Base-by-base conservation (phyloP, 2,113 vertebrate species). In the Copsychus sechellarum region DNA sequence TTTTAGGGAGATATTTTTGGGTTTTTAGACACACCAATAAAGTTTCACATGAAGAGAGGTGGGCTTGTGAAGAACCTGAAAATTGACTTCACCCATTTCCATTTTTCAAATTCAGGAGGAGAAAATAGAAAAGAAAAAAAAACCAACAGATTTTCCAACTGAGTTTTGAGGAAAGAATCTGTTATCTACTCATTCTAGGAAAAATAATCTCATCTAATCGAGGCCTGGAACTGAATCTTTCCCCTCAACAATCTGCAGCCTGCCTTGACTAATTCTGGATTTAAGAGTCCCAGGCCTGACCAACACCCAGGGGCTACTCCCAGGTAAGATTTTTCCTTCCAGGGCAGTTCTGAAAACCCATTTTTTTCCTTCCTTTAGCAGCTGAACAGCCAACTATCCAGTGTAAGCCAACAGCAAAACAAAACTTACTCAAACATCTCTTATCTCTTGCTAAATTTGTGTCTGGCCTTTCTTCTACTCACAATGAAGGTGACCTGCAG, bases 111-210 rank as follows among this genome's bases (percentile, higher is more conserved):
- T 3, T 5, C 34, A 79, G 23, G 12, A 48, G 47, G 47, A 48
- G 47, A 48, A 48, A 48, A 48, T 13, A 48, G 17, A 43, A 16
- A 38, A 38, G 8, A 38, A 5, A 47, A 23, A 67, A 36, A 42
- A n/a, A 8, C 0, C 12, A 45, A 45, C 20, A 22, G 5, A 31
- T 48, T 48, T 4, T 6, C 7, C 21, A 11, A 7, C 17, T 53
- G 45, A 42, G 45, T 45, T 78, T 56, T 73, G 12, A 81, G 12
- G 50, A 38, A 76, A 62, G 7, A 60, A 62, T 48, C 31, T 81
- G 33, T 17, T 65, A 62, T 4, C n/a, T 47, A 20, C 15, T 77
- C 7, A 61, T 60, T 48, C 1, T 2, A 90, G 40, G 43, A 38
- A 56, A 65, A 57, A 8, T 8, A 48, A 72, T 16, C 28, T 51